Conservation (phyloP, 2,888 invertebrate genomes). For the Laspeyria flexula region DNA sequence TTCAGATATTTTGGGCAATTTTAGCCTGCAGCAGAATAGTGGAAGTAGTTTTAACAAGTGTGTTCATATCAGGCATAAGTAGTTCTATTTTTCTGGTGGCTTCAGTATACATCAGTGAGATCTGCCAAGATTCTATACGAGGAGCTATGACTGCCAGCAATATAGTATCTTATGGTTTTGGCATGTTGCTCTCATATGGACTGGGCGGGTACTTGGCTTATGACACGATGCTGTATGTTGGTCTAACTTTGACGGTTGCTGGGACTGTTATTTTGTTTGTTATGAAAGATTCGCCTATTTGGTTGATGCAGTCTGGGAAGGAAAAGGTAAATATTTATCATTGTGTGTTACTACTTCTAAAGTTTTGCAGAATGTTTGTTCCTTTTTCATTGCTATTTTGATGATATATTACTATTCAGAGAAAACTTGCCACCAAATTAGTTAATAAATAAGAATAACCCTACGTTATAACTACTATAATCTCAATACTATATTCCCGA, state of each 20-base stretch:
- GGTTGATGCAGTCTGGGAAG: conserved; percentile 19
- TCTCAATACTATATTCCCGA: too few species aligned
- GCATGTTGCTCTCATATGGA: conserved; percentile 29
- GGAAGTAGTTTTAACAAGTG: conserved; percentile 23
- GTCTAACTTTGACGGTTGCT: conserved; percentile 9
- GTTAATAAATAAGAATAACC: too few species aligned
- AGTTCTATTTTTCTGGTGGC: conserved; percentile 27
- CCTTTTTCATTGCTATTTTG: too few species aligned
- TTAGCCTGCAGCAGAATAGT: conserved; percentile 26
- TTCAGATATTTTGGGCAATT: conserved; percentile 35
- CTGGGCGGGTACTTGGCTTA: conserved; percentile 33
- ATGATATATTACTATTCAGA: too few species aligned
- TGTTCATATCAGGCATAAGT: conserved; percentile 36
- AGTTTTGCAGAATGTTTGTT: too few species aligned
- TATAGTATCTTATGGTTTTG: conserved; percentile 33
- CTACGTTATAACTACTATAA: too few species aligned
- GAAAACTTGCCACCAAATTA: too few species aligned
- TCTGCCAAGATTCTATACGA: conserved; percentile 42
- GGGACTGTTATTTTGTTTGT: conserved; percentile 9
- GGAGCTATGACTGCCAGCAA: conserved; percentile 37
- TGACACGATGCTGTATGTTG: conserved; percentile 29
- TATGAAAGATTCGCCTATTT: conserved; percentile 31
- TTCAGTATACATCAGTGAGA: conserved; percentile 40
- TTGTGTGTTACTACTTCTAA: too few species aligned
- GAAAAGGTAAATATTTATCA: conserved; percentile 34